phyloP scores from a whole-genome alignment of 2,888 invertebrate genomes.

The Drosophila atroscutellata region DNA sequence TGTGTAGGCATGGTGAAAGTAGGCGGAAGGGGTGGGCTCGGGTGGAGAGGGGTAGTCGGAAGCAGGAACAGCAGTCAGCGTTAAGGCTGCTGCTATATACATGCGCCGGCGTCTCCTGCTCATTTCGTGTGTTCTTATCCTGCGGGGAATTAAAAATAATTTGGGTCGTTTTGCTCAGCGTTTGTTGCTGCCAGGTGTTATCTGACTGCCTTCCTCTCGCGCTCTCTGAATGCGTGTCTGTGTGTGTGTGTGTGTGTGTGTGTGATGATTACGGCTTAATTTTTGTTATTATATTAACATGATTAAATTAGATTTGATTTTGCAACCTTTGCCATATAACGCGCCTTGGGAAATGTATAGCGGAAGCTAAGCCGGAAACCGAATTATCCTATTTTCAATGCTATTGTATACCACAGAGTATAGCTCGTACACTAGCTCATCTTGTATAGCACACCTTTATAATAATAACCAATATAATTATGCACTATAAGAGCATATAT shows the following conservation, averaged over 20 bases:
- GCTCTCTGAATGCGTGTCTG: neutral
- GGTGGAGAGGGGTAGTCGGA: neutral
- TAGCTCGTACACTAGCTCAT: neutral
- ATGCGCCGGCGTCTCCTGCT: slow-evolving; percentile 40
- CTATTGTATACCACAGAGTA: neutral
- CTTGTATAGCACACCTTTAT: neutral
- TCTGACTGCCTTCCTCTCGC: slow-evolving; percentile 18
- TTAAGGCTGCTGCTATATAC: slow-evolving; percentile 10
- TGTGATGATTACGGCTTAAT: slow-evolving; percentile 77
- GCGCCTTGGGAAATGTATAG: slow-evolving; percentile 16
- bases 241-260: slow-evolving; percentile 35
- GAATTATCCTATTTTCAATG: neutral
- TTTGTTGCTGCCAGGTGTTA: slow-evolving; percentile 61
- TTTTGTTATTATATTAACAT: slow-evolving; percentile 80
- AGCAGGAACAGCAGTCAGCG: slow-evolving; percentile 13
- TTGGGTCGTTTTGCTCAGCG: slow-evolving; percentile 71
- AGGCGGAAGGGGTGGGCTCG: slow-evolving; percentile 13
- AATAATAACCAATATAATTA: neutral
- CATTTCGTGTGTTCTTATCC: slow-evolving; percentile 67
- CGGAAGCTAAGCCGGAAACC: slow-evolving; percentile 8
- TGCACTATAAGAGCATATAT: neutral
- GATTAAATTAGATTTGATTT: slow-evolving; percentile 80
- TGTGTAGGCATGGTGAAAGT: neutral
- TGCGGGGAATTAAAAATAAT: slow-evolving; percentile 79
- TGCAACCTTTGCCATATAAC: slow-evolving; percentile 55